Evolutionary conservation across 2,888 invertebrate species (phyloP), one percentile per base, ranked within the genome.

Genomic region (Diaprepes abbreviatus): DNA sequence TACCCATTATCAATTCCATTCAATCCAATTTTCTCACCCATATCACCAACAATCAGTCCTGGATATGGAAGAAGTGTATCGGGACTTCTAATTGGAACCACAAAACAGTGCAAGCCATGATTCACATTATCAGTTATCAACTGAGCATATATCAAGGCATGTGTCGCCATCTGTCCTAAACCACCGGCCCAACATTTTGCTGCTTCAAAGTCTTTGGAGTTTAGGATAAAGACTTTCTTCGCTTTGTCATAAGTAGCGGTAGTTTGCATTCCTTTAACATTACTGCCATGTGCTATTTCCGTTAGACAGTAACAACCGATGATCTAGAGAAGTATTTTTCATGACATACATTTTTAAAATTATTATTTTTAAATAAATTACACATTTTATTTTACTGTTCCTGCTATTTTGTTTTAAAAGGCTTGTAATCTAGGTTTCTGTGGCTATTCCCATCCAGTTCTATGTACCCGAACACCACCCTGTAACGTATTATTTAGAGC

Each of bases 1-100:
- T 80, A 94, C 93, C 98, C 98, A 86, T 98, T 98, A 82, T 98
- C 98, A 38, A 97, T 84, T 1, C 96, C 97, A 83, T 97, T 95
- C 5, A 96, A 87, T 0, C 94, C 97, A 40, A 94, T 87, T 85
- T 98, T 98, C 82, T 93, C 93, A 0, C 98, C 98, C 85, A 98
- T 89, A 82, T 98, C 97, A 0, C 96, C 97, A 0, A 97, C 92
- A 0, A 88, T 89, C 0, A 98, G 89, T 0, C 96, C 96, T 0
- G 94, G 90, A 79, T 86, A 89, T 0, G 94, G 89, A 59, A 88
- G 79, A 78, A 93, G 82, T 0, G 93, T 93, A 66, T 88, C 85
- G 0, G 91, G 89, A 83, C 94, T 91, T 3, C 96, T 86, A 69
- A 98, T 88, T 0, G 93, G 95, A n/a, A 95, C 93, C 12, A 97